A percentile compares a stretch with the other conserved stretches of the same genome.
These are phyloP conservation scores for Pachliopta kotzebuea DNA, from an alignment of 2,888 invertebrate species.

Conservation along the genomic window DNA sequence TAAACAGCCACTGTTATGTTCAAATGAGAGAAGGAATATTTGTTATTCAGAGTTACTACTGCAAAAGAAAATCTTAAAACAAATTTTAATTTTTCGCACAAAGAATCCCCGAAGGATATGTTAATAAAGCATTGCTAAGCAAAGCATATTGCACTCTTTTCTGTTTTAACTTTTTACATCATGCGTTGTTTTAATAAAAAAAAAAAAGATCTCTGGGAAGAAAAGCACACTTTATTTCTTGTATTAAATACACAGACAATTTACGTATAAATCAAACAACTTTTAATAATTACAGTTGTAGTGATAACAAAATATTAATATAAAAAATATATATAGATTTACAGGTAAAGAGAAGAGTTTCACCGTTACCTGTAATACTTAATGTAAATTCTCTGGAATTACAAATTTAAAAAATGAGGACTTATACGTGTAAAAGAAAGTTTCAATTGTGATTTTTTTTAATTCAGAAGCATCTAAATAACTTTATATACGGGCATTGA, in stretches of 20 bases:
- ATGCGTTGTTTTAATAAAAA: constrained; percentile 8
- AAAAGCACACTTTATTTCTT: not conserved
- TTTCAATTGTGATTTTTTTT: no score
- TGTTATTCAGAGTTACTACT: not conserved
- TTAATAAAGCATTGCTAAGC: constrained; percentile 19
- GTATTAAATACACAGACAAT: not conserved
- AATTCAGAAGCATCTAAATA: no score
- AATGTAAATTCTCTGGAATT: no score
- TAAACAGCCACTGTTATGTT: constrained; percentile 10
- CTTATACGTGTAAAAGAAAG: no score
- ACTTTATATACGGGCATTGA: no score
- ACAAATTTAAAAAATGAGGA: no score
- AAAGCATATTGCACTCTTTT: not conserved
- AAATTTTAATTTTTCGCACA: constrained; percentile 12
- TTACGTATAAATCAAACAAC: not conserved
- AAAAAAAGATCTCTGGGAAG: not conserved
- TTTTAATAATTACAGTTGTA: no score
- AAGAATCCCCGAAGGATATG: constrained; percentile 13
- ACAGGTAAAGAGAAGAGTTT: no score
- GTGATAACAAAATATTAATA: no score
- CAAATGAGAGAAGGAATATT: not conserved
- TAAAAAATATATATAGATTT: no score
- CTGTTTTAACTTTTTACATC: constrained; percentile 7
- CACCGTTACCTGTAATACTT: no score
- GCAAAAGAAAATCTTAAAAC: constrained; percentile 13